Evolutionary conservation across 2,888 invertebrate genomes (phyloP), one percentile per base, ranked within the genome.

Genomic region (Rhyacophila evoluta): DNA sequence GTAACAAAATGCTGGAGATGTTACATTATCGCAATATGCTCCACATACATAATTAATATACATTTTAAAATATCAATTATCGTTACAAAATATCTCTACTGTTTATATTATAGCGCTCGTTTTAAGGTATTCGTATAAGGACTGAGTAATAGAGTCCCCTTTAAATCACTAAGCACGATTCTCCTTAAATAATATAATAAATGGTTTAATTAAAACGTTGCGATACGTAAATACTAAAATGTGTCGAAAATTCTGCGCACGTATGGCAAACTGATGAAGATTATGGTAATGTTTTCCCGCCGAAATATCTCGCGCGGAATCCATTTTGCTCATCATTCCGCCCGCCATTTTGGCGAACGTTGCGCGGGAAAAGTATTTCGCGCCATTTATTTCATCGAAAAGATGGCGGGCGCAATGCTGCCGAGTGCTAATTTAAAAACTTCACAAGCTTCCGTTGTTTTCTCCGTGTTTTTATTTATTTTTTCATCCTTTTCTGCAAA

Each of bases 311-410:
- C 55, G 25, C 55, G 55, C 55, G 15, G 55, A 15, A 55, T 55
- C 55, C 55, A 55, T 55, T 55, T 55, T 25, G 55, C 55, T 55
- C 55, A 55, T 55, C 55, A 55, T 55, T 55, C 55, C 55, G 10
- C 19, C 55, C 55, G 55, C 55, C 55, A 55, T 55, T 33, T 55
- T 19, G 15, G 55, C 15, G 55, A 25, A n/a, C 55, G 55, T 55
- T 55, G 12, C 55, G 55, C 55, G 55, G 55, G 55, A 55, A 55
- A 19, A 19, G 55, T 55, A 33, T 55, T 41, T 55, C 55, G 55
- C 55, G 55, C 55, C 55, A 55, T 55, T 55, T 55, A 25, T 55
- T 55, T 55, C 55, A 55, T 55, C 55, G 55, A 19, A 55, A 41
- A 55, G 25, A 55, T 55, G 55, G 55, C 55, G 12, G 55, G 2